phyloP scores from a whole-genome alignment of 1,140 invertebrate species.

The Micrasema minimum region DNA sequence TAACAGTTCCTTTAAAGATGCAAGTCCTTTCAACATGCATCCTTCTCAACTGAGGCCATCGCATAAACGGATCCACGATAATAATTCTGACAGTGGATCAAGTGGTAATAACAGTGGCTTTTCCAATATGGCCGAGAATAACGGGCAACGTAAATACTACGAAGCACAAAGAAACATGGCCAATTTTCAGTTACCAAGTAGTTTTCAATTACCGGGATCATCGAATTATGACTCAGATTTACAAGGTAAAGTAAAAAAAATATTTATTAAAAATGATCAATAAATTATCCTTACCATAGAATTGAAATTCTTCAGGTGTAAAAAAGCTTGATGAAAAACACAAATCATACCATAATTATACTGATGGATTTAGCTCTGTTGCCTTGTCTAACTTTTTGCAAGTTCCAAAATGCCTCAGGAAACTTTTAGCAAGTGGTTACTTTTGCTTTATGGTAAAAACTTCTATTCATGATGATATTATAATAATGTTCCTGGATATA shows the following conservation, averaged over 20 bases:
- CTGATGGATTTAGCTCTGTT: no score
- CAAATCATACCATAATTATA: no score
- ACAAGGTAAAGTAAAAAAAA: conserved; percentile 55
- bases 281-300: no score
- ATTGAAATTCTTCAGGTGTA: no score
- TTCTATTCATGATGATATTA: no score
- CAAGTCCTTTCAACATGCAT: conserved; percentile 31
- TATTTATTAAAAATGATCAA: no score
- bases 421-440: no score
- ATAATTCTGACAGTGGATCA: conserved; percentile 30
- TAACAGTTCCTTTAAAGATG: conserved; percentile 19
- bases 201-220: conserved; percentile 34
- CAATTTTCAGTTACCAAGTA: conserved; percentile 59
- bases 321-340: no score
- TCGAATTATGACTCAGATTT: conserved; percentile 65
- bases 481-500: no score
- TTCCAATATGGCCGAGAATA: conserved; percentile 27
- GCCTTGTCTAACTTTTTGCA: no score
- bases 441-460: no score
- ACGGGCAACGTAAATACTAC: conserved; percentile 24
- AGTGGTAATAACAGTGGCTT: conserved; percentile 39
- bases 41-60: conserved; percentile 22
- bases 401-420: no score
- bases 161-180: conserved; percentile 42
- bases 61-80: conserved; percentile 33